Evolutionary conservation across 2,888 invertebrate genomes (phyloP).

Genomic region (Urechis unicinctus): DNA sequence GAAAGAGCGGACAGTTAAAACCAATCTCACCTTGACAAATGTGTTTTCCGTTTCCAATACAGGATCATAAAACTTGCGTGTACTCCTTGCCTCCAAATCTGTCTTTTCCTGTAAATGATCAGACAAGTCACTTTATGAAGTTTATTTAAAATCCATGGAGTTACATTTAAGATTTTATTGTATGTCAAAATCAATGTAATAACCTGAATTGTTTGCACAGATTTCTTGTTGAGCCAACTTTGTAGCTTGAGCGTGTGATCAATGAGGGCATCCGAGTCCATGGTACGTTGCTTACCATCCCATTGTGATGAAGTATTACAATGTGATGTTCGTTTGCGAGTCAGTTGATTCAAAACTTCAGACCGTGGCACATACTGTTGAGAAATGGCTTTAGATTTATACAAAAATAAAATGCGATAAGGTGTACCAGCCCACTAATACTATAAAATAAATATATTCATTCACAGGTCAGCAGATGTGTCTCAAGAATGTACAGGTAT

Average conservation of each 20-base stretch:
- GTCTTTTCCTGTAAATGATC: neutral
- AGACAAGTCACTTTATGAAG: neutral
- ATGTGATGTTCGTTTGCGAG: too few relatives aligned
- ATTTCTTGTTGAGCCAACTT: neutral
- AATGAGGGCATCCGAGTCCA: neutral
- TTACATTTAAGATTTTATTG: neutral
- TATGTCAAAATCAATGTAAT: neutral
- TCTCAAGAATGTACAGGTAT: too few relatives aligned
- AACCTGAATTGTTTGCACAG: neutral
- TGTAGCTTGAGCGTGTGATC: neutral
- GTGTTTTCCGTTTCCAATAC: neutral
- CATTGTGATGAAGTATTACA: too few relatives aligned
- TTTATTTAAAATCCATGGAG: neutral
- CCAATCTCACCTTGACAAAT: neutral
- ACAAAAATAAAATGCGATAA: too few relatives aligned
- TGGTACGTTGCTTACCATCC: too few relatives aligned
- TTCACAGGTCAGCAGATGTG: too few relatives aligned
- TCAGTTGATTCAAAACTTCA: too few relatives aligned
- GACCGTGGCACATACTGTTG: too few relatives aligned
- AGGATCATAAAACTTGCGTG: neutral
- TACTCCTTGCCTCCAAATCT: neutral
- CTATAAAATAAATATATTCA: too few relatives aligned
- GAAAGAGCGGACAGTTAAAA: too few relatives aligned
- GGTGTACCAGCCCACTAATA: too few relatives aligned
- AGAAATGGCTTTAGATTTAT: too few relatives aligned